Evolutionary conservation across 2,888 invertebrate genomes (phyloP).

Genomic region (Hirtodrosophila alboralis): DNA sequence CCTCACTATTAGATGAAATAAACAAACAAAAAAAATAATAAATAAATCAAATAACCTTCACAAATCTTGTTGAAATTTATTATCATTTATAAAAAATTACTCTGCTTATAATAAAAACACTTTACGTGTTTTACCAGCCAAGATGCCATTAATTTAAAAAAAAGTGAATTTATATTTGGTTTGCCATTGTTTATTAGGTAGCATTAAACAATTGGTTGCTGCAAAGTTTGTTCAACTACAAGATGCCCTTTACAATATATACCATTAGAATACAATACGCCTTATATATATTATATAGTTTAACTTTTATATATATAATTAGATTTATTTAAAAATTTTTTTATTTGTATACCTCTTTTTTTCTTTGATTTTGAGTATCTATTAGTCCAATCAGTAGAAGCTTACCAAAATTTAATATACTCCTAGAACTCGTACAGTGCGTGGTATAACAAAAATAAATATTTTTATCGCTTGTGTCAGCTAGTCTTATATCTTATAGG

Average conservation of each 20-base stretch:
- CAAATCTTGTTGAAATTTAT: constrained; percentile 6
- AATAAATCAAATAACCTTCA: constrained; percentile 12
- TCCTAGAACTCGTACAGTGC: not conserved
- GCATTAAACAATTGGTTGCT: constrained; percentile 3
- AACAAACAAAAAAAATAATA: no score
- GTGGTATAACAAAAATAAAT: not conserved
- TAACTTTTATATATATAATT: not conserved
- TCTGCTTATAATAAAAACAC: constrained; percentile 30
- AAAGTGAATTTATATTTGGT: constrained; percentile 27
- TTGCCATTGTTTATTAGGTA: constrained; percentile 20
- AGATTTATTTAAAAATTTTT: not conserved
- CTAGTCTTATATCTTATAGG: not conserved
- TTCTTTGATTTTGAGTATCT: not conserved
- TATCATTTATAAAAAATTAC: constrained; percentile 2
- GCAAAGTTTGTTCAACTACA: not conserved
- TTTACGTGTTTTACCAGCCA: constrained; percentile 51
- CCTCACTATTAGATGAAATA: not conserved
- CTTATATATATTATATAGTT: not conserved
- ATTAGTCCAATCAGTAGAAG: not conserved
- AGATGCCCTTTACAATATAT: constrained; percentile 16
- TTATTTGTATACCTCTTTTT: not conserved
- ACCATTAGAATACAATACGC: not conserved
- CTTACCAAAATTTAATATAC: not conserved
- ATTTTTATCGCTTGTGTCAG: not conserved
- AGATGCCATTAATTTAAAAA: constrained; percentile 42